phyloP scores from a whole-genome alignment of 2,113 vertebrate species.

The Zosterops lateralis region DNA sequence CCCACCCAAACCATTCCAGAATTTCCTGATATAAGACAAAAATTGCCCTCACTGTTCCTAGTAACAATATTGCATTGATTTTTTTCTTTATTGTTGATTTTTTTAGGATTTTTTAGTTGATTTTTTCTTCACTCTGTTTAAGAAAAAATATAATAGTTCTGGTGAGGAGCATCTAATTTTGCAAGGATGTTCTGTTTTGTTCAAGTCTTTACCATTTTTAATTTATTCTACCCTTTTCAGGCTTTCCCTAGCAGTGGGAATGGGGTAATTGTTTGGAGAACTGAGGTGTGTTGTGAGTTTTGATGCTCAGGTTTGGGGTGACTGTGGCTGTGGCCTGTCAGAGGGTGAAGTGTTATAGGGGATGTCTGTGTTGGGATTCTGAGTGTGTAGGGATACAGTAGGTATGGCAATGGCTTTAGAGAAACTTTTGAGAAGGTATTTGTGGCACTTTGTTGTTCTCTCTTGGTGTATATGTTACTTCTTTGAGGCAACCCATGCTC shows the following conservation, averaged over 20 bases:
- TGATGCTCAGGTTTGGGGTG: neutral
- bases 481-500: neutral
- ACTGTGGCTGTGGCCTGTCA: neutral
- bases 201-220: neutral
- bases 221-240: neutral
- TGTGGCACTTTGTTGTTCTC: neutral
- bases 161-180: neutral
- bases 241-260: neutral
- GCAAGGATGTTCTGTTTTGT: neutral
- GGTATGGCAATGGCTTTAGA: neutral
- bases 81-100: neutral
- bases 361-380: neutral
- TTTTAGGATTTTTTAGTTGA: neutral
- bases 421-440: neutral
- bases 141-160: neutral
- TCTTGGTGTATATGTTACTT: neutral
- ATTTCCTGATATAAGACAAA: neutral
- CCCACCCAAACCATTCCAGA: neutral
- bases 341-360: neutral
- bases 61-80: fast-evolving
- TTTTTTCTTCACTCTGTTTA: neutral
- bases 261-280: neutral
- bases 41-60: neutral
- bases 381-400: neutral
- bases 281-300: neutral